Percentiles rank a stretch among this genome's conserved stretches.
phyloP scores from a whole-genome alignment of 2,888 invertebrate genomes.

The Sceliomorpha sp. region DNA sequence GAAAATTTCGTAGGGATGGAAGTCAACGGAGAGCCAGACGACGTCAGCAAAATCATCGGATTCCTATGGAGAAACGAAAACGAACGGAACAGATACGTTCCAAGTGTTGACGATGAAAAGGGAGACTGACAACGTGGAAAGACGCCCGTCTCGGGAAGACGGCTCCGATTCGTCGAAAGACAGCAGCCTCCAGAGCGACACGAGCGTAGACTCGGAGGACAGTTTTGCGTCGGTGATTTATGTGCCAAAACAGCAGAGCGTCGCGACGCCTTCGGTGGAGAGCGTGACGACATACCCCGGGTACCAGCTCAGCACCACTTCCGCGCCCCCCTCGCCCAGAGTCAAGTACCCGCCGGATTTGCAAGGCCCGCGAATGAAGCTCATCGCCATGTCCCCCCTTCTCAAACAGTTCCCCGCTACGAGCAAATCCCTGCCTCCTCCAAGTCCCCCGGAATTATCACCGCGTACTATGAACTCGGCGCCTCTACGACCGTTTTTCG shows the following conservation, averaged over 20 bases:
- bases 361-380: slow-evolving; percentile 85
- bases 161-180: slow-evolving; percentile 94
- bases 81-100: slow-evolving; percentile 25
- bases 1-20: slow-evolving; percentile 68
- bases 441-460: slow-evolving; percentile 73
- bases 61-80: slow-evolving; percentile 24
- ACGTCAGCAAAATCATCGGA: slow-evolving; percentile 27
- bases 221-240: slow-evolving; percentile 96
- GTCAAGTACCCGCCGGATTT: slow-evolving; percentile 86
- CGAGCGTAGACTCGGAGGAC: slow-evolving; percentile 96
- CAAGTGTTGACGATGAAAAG: slow-evolving; percentile 61
- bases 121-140: slow-evolving; percentile 81
- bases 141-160: slow-evolving; percentile 91
- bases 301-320: slow-evolving; percentile 83
- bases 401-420: slow-evolving; percentile 83
- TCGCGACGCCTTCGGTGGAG: slow-evolving; percentile 77
- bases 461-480: slow-evolving; percentile 65
- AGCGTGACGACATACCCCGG: slow-evolving; percentile 76
- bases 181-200: slow-evolving; percentile 95
- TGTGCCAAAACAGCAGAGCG: slow-evolving; percentile 88
- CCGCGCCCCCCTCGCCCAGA: slow-evolving; percentile 89
- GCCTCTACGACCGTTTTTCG: slow-evolving; percentile 60
- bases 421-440: slow-evolving; percentile 82
- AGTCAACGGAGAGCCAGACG: slow-evolving; percentile 68
- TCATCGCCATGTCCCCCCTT: slow-evolving; percentile 82